Conservation (phyloP, 2,888 invertebrate genomes). For the Sminthurides aquaticus region DNA sequence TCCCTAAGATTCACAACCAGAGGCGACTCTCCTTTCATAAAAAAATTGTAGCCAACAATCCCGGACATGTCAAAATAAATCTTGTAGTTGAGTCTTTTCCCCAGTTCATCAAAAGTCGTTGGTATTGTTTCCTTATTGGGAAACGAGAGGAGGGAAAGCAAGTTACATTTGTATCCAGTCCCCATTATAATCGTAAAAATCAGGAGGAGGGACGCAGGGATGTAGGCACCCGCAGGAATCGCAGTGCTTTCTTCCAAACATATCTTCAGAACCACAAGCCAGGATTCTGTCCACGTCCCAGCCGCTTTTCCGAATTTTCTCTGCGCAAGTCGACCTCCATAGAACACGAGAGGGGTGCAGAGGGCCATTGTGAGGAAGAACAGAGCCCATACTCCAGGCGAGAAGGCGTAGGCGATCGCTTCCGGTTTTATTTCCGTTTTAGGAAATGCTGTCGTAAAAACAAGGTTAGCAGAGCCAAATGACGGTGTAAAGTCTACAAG, state of each 20-base stretch:
- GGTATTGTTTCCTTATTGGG: conserved; percentile 28
- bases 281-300: background rate
- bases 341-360: conserved; percentile 15
- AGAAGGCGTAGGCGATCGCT: conserved; percentile 23
- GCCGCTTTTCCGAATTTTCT: background rate
- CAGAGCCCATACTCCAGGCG: conserved; percentile 20
- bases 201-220: conserved; percentile 25
- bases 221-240: conserved; percentile 17
- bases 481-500: conserved; percentile 31
- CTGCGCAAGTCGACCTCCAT: background rate
- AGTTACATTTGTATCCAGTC: conserved; percentile 33
- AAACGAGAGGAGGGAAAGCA: conserved; percentile 27
- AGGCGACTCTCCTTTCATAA: conserved; percentile 23
- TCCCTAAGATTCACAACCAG: conserved; percentile 15
- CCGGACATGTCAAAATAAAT: conserved; percentile 31
- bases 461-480: conserved; percentile 26
- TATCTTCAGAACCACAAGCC: conserved; percentile 19
- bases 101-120: conserved; percentile 25
- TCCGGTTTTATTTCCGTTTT: conserved; percentile 14
- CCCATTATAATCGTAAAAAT: conserved; percentile 28
- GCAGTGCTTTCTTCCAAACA: conserved; percentile 19
- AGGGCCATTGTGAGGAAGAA: conserved; percentile 15
- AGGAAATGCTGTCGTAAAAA: conserved; percentile 28
- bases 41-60: conserved; percentile 27
- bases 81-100: conserved; percentile 13